Conservation (phyloP, 1,140 invertebrate genomes). For the Penaeus indicus region DNA sequence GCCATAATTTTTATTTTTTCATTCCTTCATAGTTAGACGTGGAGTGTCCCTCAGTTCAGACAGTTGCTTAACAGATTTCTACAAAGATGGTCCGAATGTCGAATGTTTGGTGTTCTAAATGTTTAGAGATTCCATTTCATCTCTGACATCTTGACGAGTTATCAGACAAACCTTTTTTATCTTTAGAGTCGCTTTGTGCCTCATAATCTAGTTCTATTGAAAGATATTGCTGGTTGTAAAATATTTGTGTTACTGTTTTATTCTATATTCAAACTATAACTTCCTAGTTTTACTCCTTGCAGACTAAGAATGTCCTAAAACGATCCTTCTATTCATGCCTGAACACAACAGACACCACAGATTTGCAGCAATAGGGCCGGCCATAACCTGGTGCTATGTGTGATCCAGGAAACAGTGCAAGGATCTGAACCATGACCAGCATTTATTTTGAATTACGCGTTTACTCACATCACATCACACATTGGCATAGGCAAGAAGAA, state of each 20-base stretch:
- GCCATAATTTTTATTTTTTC: slow-evolving; percentile 18
- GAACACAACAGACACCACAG: too few relatives aligned
- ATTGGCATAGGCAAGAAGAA: too few relatives aligned
- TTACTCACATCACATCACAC: background rate
- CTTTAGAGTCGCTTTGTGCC: slow-evolving; percentile 17
- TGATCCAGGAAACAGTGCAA: too few relatives aligned
- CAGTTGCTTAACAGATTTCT: slow-evolving; percentile 14
- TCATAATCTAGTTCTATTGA: slow-evolving; percentile 34
- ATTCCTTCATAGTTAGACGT: slow-evolving; percentile 39
- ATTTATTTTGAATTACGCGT: background rate
- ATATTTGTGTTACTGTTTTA: slow-evolving; percentile 58
- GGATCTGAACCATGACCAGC: too few relatives aligned
- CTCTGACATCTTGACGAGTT: slow-evolving; percentile 14
- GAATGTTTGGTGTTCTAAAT: slow-evolving; percentile 3
- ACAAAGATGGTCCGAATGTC: slow-evolving; percentile 24
- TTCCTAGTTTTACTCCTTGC: slow-evolving; percentile 37
- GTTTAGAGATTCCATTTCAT: background rate
- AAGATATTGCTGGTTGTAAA: slow-evolving; percentile 41
- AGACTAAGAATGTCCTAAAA: background rate
- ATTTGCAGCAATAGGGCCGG: too few relatives aligned
- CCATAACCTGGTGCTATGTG: too few relatives aligned
- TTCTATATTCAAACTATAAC: slow-evolving; percentile 38
- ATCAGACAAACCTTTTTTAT: background rate
- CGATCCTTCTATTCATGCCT: too few relatives aligned
- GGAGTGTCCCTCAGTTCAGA: slow-evolving; percentile 41